Evolutionary conservation across 2,888 invertebrate species (phyloP).

Genomic region (Acanthoscelides obtectus): DNA sequence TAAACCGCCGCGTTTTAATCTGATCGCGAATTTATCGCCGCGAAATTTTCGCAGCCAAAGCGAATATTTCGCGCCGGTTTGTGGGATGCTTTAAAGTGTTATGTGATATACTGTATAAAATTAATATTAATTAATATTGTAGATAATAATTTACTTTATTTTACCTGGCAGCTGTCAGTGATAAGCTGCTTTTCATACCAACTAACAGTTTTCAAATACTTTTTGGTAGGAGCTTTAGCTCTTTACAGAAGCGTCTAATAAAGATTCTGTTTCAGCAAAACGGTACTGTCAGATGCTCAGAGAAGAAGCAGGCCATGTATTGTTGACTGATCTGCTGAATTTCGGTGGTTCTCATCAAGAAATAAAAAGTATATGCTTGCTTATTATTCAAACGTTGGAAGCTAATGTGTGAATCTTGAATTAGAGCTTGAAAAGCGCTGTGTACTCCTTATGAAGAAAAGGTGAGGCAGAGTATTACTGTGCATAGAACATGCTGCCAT

Average conservation of each 20-base stretch:
- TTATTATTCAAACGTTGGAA: constrained; percentile 36
- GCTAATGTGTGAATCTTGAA: constrained; percentile 13
- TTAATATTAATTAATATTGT: too few relatives aligned
- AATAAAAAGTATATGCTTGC: constrained; percentile 31
- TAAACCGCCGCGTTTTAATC: too few relatives aligned
- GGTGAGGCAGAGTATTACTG: not conserved
- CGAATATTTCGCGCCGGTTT: too few relatives aligned
- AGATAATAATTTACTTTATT: too few relatives aligned
- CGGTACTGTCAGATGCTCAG: constrained; percentile 63
- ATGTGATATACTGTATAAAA: too few relatives aligned
- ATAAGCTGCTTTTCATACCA: too few relatives aligned
- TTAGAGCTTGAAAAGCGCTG: not conserved
- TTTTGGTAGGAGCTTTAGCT: too few relatives aligned
- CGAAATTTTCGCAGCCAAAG: too few relatives aligned
- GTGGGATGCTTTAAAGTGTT: too few relatives aligned
- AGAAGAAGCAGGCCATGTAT: constrained; percentile 56
- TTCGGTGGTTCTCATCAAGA: constrained; percentile 35
- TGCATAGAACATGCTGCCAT: not conserved
- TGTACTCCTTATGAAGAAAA: not conserved
- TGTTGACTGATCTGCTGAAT: constrained; percentile 47
- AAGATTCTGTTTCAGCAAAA: constrained; percentile 50
- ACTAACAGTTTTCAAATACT: too few relatives aligned
- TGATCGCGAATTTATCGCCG: too few relatives aligned
- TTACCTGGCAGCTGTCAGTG: too few relatives aligned
- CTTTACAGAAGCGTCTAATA: not conserved